Conservation (phyloP, 2,888 invertebrate genomes). For the Macrophya alboannulata region DNA sequence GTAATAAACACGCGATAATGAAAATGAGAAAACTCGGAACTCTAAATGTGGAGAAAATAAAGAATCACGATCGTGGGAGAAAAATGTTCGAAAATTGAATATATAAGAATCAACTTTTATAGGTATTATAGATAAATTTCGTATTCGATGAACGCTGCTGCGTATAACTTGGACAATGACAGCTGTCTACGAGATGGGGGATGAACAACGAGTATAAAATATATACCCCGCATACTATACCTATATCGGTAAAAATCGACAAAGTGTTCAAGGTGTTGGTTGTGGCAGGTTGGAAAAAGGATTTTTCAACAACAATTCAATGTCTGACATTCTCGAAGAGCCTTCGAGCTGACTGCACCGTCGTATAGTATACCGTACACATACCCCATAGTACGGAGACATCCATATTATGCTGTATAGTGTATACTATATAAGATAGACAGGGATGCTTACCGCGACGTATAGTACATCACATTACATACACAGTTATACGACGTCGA, state of each 20-base stretch:
- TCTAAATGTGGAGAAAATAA: background rate
- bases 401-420: background rate
- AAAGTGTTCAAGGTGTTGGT: slow-evolving; percentile 40
- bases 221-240: background rate
- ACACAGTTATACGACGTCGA: slow-evolving; percentile 15
- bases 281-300: slow-evolving; percentile 54
- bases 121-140: background rate
- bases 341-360: slow-evolving; percentile 12
- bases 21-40: background rate
- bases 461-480: slow-evolving; percentile 2
- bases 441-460: background rate
- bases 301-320: slow-evolving; percentile 50
- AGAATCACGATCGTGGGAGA: too few relatives aligned
- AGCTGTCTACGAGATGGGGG: background rate
- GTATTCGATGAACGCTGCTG: background rate
- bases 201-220: background rate
- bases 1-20: slow-evolving; percentile 42
- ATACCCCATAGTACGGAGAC: background rate
- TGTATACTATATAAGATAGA: background rate
- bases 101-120: background rate
- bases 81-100: background rate
- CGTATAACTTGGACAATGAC: background rate
- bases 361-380: background rate
- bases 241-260: background rate
- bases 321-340: slow-evolving; percentile 38